These are phyloP conservation scores for Cydia strobilella DNA, from an alignment of 1,140 invertebrate species.

Conservation along the genomic window DNA sequence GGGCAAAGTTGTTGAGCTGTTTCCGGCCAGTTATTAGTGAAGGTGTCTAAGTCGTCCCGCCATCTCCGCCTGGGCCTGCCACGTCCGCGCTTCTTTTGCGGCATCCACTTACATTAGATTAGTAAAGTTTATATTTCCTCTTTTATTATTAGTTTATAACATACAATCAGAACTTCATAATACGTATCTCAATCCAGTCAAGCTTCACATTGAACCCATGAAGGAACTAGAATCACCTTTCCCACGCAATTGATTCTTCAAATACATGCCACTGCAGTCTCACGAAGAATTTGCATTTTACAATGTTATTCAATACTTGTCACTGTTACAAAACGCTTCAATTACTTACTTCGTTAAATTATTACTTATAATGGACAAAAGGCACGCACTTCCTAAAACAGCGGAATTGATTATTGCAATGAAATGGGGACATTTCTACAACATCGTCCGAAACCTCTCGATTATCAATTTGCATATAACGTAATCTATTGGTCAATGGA, in stretches of 20 bases:
- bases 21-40: too few species aligned
- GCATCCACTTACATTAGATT: too few species aligned
- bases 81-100: too few species aligned
- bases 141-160: too few species aligned
- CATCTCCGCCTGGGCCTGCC: too few species aligned
- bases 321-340: constrained; percentile 31
- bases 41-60: too few species aligned
- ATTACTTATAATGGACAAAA: not conserved
- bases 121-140: too few species aligned
- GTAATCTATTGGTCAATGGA: constrained; percentile 16
- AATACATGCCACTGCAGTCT: not conserved
- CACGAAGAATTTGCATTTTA: not conserved
- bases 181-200: too few species aligned
- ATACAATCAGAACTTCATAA: too few species aligned
- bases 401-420: not conserved
- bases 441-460: constrained; percentile 39
- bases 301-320: not conserved
- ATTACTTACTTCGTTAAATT: constrained; percentile 15
- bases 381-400: constrained; percentile 9
- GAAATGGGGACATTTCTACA: constrained; percentile 27
- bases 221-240: not conserved
- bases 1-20: too few species aligned
- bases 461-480: constrained; percentile 38
- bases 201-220: not conserved
- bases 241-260: not conserved